These are phyloP conservation scores for Anagyrus pseudococci DNA, from an alignment of 2,888 invertebrate genomes.

Conservation along the genomic window DNA sequence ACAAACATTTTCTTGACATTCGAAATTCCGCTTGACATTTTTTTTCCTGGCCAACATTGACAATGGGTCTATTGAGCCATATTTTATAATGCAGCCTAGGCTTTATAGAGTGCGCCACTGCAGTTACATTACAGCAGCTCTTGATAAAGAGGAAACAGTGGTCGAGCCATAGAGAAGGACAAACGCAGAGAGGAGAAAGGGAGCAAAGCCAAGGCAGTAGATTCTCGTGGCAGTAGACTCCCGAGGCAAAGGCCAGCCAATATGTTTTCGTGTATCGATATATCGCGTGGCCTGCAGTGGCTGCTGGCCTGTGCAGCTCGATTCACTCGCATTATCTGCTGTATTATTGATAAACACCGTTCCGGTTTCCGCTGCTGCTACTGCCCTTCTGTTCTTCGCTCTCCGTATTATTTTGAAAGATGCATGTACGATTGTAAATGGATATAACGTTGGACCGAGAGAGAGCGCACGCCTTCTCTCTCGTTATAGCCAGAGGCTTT, in stretches of 20 bases:
- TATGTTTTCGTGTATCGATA: slow-evolving; percentile 41
- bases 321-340: slow-evolving; percentile 42
- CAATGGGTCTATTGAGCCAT: too few species aligned
- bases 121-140: background rate
- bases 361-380: slow-evolving; percentile 29
- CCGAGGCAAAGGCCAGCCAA: slow-evolving; percentile 38
- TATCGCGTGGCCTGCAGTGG: slow-evolving; percentile 1
- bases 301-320: background rate
- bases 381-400: background rate
- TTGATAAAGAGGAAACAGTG: background rate
- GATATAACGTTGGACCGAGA: background rate
- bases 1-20: too few species aligned
- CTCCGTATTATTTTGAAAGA: background rate
- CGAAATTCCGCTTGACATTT: too few species aligned
- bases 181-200: slow-evolving; percentile 3
- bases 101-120: too few species aligned
- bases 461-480: background rate
- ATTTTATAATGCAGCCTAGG: too few species aligned
- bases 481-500: background rate
- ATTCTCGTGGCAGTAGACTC: slow-evolving; percentile 40
- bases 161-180: background rate
- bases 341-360: slow-evolving; percentile 49
- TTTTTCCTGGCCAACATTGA: too few species aligned
- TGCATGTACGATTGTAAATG: background rate
- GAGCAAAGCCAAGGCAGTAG: slow-evolving; percentile 35